These are phyloP conservation scores for Andrena bucephala DNA, from an alignment of 2,888 invertebrate species.

Conservation along the genomic window DNA sequence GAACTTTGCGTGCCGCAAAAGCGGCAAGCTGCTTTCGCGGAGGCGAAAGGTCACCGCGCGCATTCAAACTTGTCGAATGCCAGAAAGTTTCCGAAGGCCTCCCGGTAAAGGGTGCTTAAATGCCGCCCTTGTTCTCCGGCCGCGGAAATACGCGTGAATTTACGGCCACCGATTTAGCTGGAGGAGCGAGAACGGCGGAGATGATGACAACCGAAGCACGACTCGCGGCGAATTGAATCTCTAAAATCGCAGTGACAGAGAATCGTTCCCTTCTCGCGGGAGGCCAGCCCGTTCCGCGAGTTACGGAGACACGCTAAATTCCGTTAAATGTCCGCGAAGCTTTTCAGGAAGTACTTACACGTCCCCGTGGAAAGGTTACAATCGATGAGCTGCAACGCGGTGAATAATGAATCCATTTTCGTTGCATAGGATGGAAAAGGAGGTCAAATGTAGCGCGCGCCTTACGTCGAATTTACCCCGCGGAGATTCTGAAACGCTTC, in stretches of 20 bases:
- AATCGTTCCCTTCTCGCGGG: no score
- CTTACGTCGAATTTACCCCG: conserved; percentile 24
- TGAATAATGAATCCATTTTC: conserved; percentile 14
- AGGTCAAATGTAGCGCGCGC: not conserved
- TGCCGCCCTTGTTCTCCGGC: conserved; percentile 13
- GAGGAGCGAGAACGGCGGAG: no score
- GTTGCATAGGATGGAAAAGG: not conserved
- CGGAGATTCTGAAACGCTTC: conserved; percentile 1
- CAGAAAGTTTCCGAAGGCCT: conserved; percentile 60
- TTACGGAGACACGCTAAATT: no score
- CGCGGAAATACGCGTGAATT: not conserved
- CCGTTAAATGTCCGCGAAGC: not conserved
- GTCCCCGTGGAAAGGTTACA: not conserved
- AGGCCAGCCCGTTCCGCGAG: not conserved
- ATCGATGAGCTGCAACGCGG: not conserved
- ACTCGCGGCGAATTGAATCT: no score
- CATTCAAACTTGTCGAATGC: conserved; percentile 45
- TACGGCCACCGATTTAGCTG: not conserved
- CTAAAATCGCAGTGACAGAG: no score
- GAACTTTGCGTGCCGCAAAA: conserved; percentile 58
- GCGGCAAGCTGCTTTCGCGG: conserved; percentile 30
- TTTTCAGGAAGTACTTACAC: not conserved
- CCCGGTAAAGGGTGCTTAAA: conserved; percentile 16
- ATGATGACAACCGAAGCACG: no score
- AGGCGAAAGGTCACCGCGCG: conserved; percentile 45